phyloP scores from a whole-genome alignment of 2,797 vertebrate genomes.

The Nyctalus aviator region DNA sequence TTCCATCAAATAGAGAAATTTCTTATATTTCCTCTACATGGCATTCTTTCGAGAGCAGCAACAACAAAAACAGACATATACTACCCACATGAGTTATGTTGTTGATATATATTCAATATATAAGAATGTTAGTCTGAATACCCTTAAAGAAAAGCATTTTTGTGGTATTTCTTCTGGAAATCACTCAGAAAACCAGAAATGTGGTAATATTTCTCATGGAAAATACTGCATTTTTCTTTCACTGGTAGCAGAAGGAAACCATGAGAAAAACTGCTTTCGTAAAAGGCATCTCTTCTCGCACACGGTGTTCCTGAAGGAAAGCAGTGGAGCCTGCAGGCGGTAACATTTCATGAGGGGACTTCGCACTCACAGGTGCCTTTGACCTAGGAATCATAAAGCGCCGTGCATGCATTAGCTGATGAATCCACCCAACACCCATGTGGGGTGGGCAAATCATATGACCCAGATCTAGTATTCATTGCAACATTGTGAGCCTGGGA shows the following conservation, averaged over 20 bases:
- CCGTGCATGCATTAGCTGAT: slow-evolving; percentile 40
- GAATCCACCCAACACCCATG: not conserved
- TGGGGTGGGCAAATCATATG: not conserved
- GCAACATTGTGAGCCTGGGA: not conserved
- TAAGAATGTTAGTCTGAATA: slow-evolving; percentile 84
- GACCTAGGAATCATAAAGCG: slow-evolving; percentile 26
- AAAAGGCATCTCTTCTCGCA: slow-evolving; percentile 68
- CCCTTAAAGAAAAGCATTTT: slow-evolving; percentile 85
- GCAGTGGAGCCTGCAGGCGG: slow-evolving; percentile 64
- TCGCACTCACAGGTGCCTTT: not conserved
- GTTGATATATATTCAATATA: slow-evolving; percentile 84
- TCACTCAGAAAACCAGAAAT: slow-evolving; percentile 84
- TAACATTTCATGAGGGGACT: slow-evolving; percentile 27
- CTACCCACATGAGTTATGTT: slow-evolving; percentile 75
- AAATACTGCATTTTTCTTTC: slow-evolving; percentile 79
- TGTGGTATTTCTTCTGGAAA: slow-evolving; percentile 89
- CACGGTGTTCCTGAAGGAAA: slow-evolving; percentile 70
- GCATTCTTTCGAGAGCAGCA: not conserved
- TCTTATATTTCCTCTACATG: slow-evolving; percentile 40
- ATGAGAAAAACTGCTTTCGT: slow-evolving; percentile 77
- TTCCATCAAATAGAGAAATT: slow-evolving; percentile 45
- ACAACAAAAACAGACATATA: not conserved
- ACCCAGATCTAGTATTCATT: not conserved
- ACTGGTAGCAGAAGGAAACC: slow-evolving; percentile 78
- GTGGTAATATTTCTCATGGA: slow-evolving; percentile 85